Conservation (phyloP, 2,888 invertebrate genomes). For the Bugula neritina region DNA sequence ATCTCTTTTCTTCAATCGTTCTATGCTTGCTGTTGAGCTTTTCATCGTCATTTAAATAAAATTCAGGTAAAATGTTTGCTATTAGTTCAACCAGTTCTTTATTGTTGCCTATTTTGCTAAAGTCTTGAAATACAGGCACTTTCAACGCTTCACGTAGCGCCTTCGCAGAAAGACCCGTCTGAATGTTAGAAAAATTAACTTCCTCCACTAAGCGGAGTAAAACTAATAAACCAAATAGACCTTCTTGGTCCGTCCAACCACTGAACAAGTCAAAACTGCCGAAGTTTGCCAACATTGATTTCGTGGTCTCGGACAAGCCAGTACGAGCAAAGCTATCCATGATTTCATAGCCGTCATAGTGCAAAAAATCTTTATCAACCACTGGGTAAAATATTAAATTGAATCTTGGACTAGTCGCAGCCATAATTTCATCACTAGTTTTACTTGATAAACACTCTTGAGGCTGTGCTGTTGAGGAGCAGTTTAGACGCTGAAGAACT, state of each 20-base stretch:
- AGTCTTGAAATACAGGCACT: not conserved
- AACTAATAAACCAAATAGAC: no score
- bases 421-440: not conserved
- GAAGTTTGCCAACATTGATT: not conserved
- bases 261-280: not conserved
- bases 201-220: no score
- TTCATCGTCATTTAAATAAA: not conserved
- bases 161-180: not conserved
- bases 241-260: constrained; percentile 17
- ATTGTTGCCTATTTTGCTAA: not conserved
- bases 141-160: not conserved
- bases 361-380: not conserved
- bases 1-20: not conserved
- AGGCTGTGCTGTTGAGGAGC: not conserved
- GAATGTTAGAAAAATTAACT: not conserved
- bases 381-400: not conserved
- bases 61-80: not conserved
- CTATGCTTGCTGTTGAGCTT: not conserved
- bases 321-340: not conserved
- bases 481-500: not conserved
- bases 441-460: not conserved
- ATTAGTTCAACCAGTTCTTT: not conserved
- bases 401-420: not conserved
- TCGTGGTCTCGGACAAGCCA: not conserved
- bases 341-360: not conserved